Evolutionary conservation across 2,113 vertebrate genomes (phyloP).

Genomic region (Anarhynchus alexandrinus): DNA sequence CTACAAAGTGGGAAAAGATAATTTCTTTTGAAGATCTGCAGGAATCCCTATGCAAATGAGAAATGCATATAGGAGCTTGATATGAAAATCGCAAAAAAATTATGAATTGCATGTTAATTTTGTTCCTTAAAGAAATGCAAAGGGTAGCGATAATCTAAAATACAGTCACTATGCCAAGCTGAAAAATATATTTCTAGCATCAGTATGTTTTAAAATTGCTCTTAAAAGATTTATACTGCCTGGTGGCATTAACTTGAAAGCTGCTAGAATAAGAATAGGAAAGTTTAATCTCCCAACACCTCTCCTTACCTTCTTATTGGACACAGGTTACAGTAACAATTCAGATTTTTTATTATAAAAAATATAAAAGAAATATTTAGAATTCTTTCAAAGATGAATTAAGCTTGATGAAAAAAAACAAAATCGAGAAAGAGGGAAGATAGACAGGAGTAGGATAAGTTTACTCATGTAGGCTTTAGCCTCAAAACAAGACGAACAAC

Average conservation of each 20-base stretch:
- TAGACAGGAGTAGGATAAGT: background rate
- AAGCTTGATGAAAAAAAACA: background rate
- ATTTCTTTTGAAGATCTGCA: background rate
- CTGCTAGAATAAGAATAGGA: background rate
- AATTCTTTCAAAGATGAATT: background rate
- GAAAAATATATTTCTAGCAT: background rate
- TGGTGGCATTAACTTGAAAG: background rate
- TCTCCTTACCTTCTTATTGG: background rate
- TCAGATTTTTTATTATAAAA: background rate
- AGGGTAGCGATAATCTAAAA: background rate
- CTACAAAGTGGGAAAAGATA: background rate
- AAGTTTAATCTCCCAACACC: background rate
- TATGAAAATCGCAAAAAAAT: background rate
- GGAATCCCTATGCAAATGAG: background rate
- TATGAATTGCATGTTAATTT: background rate
- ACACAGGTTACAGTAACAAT: background rate
- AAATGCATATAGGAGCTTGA: background rate
- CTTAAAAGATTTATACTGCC: background rate
- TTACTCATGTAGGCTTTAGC: background rate
- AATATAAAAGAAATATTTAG: background rate
- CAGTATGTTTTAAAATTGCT: background rate
- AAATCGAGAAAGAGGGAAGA: background rate
- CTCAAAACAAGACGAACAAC: background rate
- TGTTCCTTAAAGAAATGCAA: background rate
- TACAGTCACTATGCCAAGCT: background rate